A percentile compares a stretch with the other conserved stretches of the same genome.
phyloP scores from a whole-genome alignment of 2,797 vertebrate genomes.

The Linurgus olivaceus region DNA sequence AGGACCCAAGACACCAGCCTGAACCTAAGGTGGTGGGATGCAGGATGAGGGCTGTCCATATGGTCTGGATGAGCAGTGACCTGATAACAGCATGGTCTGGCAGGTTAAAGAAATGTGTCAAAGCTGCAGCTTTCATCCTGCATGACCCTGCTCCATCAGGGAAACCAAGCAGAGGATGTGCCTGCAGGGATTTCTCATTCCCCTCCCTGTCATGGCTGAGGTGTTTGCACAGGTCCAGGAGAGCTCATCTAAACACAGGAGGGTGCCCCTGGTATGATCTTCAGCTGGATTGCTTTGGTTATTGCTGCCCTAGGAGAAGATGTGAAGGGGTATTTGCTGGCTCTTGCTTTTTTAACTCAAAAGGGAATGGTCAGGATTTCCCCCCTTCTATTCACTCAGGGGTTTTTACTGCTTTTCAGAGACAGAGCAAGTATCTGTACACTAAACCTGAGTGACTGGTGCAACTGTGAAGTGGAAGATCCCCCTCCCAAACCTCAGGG shows the following conservation, averaged over 20 bases:
- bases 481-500: not conserved
- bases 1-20: not conserved
- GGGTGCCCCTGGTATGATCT: not conserved
- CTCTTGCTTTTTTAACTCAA: not conserved
- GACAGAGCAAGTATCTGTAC: not conserved
- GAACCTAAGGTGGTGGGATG: not conserved
- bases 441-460: not conserved
- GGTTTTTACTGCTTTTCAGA: not conserved
- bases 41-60: not conserved
- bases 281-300: not conserved
- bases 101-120: not conserved
- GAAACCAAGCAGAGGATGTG: not conserved
- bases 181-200: not conserved
- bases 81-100: rapidly evolving
- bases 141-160: rapidly evolving
- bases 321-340: not conserved
- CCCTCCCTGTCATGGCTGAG: not conserved
- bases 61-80: not conserved
- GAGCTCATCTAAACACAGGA: not conserved
- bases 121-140: not conserved
- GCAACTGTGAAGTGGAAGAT: not conserved
- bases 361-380: not conserved
- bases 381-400: not conserved
- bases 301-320: not conserved
- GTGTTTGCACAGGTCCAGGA: not conserved